Evolutionary conservation across 2,797 vertebrate species (phyloP).

Genomic region (Hylomyscus alleni): DNA sequence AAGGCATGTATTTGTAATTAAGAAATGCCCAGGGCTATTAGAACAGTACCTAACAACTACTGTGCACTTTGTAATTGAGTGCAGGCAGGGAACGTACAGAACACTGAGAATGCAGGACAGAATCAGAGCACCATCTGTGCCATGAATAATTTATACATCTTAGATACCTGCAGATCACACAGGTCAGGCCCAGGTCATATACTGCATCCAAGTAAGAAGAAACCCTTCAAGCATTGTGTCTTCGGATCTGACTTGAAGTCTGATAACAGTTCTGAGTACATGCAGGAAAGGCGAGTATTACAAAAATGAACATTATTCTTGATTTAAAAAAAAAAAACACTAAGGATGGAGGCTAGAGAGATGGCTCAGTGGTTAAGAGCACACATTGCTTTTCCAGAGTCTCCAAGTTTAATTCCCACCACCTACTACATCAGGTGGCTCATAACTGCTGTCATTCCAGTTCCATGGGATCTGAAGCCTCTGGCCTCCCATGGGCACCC

Average conservation of each 20-base stretch:
- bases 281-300: conserved; percentile 35
- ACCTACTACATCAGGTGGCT: too few species aligned
- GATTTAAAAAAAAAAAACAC: background rate
- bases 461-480: background rate
- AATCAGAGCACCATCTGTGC: conserved; percentile 72
- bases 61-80: conserved; percentile 62
- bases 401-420: background rate
- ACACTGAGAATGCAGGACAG: conserved; percentile 60
- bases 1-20: conserved; percentile 59
- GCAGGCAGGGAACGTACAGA: conserved; percentile 54
- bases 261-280: conserved; percentile 62
- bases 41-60: background rate
- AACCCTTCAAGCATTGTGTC: conserved; percentile 49
- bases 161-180: conserved; percentile 68
- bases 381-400: background rate
- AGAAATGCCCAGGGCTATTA: conserved; percentile 30
- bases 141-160: conserved; percentile 74
- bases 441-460: background rate
- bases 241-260: conserved; percentile 53
- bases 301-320: conserved; percentile 55
- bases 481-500: background rate
- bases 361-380: background rate
- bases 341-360: background rate
- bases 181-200: conserved; percentile 57
- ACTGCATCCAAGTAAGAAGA: conserved; percentile 57